Evolutionary conservation across 2,797 vertebrate genomes (phyloP), one percentile per base, ranked within the genome.

Genomic region (Diglossa cyanea): DNA sequence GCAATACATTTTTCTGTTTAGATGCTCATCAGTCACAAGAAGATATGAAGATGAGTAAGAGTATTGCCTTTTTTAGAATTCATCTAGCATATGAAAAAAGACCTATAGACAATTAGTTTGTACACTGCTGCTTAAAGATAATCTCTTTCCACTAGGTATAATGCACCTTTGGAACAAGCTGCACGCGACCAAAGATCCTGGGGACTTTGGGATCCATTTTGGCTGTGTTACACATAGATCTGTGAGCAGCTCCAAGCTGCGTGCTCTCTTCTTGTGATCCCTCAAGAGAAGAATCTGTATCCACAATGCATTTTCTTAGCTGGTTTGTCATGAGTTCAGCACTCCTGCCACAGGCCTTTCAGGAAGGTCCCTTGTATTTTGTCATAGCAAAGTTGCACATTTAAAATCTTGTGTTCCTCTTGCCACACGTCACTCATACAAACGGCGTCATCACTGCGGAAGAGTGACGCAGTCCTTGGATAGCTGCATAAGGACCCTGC

Each of bases 401-500:
- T 88, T 84, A 73, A 92, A 80, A 92, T 55, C 76, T 92, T 13
- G 12, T 53, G 72, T 92, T 92, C 83, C 90, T 74, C 73, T 61
- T 14, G 28, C 79, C 76, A 86, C 48, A 35, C 39, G 3, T 61
- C 94, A 98, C 98, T 99, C 99, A 99, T 99, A 99, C 99, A 33
- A 99, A 99, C 1, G 99, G 99, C 0, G 99, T 99, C 99, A 99
- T 99, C 97, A 99, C 99, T 12, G 99, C 98, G 0, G 99, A 99
- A 89, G 99, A 99, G 97, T 99, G 99, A 81, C 99, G 99, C 85
- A 99, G 98, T 98, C 99, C 99, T 97, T 99, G 99, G 97, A 99
- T 99, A 94, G 99, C 99, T 9, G 99, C 99, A 12, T 99, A 99
- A 67, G 99, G 99, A 72, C 99, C 99, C 97, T 99, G 99, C 98